Base-by-base conservation (phyloP, 2,888 invertebrate species). In the Oasisia sp. region DNA sequence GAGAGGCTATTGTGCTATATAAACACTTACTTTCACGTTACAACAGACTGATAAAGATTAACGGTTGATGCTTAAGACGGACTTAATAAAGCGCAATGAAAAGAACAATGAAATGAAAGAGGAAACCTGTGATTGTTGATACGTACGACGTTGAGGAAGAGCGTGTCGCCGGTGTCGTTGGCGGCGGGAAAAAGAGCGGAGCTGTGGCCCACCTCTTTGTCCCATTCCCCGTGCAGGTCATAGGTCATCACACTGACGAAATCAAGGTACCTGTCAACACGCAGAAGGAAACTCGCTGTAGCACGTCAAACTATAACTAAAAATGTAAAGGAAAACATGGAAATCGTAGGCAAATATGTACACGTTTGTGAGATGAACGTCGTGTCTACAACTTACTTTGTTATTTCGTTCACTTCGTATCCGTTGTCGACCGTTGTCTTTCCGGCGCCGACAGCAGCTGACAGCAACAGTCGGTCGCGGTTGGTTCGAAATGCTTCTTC, bases 171-270 rank as follows among this genome's bases (percentile, higher is more conserved):
- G 19, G 93, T 93, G 32, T 95, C 94, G 92, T 95, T 94, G 14
- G 93, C 92, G 90, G 94, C 93, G 11, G 95, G 93, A 91, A 94
- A 93, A 50, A 95, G 93, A 0, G 94, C 94, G 44, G 94, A 94
- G 93, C 94, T 95, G 92, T 95, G 95, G 27, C 95, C 95, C 0
- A 95, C 94, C 56, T 93, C 92, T 90, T 94, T 94, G 93, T 95
- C 95, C 95, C 95, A 95, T 9, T 95, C 94, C 14, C 95, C 95
- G 92, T 95, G 95, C 91, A 94, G 95, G 93, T 95, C 95, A 94
- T 95, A 95, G 32, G 95, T 94, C 95, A 95, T 95, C 89, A 95
- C 92, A 89, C 95, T 92, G 92, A 95, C 92, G 93, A 94, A 95
- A 93, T 95, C 95, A 74, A 95, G 93, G 92, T 94, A 94, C 32